A percentile compares a stretch with the other conserved stretches of the same genome.
These are phyloP conservation scores for Amphiduros pacificus DNA, from an alignment of 2,888 invertebrate genomes.

Conservation along the genomic window DNA sequence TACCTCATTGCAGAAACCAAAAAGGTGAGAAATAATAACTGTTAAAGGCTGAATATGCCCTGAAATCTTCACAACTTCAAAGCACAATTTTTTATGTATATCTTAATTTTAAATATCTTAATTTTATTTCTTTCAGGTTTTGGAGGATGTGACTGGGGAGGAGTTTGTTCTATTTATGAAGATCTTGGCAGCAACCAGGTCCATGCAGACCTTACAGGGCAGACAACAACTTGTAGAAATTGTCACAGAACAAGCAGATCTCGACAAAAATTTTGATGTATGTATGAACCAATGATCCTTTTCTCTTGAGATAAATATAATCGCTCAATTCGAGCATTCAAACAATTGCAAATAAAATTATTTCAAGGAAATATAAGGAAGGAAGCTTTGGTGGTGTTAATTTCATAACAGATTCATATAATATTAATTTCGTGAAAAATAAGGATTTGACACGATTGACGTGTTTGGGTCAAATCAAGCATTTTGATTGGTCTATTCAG, in stretches of 20 bases:
- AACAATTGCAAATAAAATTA: too few relatives aligned
- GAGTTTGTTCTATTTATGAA: conserved; percentile 90
- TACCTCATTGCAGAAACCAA: conserved; percentile 80
- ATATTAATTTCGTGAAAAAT: too few relatives aligned
- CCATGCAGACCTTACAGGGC: conserved; percentile 79
- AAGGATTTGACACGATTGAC: too few relatives aligned
- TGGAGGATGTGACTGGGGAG: conserved; percentile 79
- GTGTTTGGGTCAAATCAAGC: too few relatives aligned
- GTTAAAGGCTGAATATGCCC: not conserved
- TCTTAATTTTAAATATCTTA: not conserved
- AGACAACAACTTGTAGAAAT: conserved; percentile 86
- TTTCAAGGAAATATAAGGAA: too few relatives aligned
- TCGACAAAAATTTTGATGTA: conserved; percentile 65
- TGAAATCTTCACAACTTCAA: not conserved
- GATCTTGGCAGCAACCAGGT: conserved; percentile 77
- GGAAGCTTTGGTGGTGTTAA: too few relatives aligned
- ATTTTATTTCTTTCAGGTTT: conserved; percentile 40
- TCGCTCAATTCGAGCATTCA: too few relatives aligned
- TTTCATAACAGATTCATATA: too few relatives aligned
- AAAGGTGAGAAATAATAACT: conserved; percentile 67
- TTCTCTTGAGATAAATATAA: too few relatives aligned
- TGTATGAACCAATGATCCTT: too few relatives aligned
- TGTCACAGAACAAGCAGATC: conserved; percentile 82
- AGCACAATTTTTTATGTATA: not conserved
- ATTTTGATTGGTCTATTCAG: too few relatives aligned